Conservation (phyloP, 92 coral and sea anemone genomes). For the Galaxea fascicularis region DNA sequence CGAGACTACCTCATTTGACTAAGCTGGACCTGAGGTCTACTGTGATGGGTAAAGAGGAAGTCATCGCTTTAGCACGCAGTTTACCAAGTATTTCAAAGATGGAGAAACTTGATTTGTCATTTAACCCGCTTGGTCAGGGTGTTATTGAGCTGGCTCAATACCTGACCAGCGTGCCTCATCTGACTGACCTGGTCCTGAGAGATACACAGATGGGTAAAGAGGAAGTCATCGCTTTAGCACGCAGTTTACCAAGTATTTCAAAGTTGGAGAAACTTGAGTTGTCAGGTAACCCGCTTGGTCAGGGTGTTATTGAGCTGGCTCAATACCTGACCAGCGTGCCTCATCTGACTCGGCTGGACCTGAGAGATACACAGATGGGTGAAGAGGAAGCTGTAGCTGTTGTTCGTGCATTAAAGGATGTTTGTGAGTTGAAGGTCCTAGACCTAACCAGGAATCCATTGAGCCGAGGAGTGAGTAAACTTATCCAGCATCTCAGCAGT, state of each 20-base stretch:
- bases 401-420: background rate
- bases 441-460: background rate
- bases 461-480: conserved; percentile 16
- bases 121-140: background rate
- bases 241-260: background rate
- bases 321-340: background rate
- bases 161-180: background rate
- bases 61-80: background rate
- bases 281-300: background rate
- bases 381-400: background rate
- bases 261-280: background rate
- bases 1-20: background rate
- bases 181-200: background rate
- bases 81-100: background rate
- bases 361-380: background rate
- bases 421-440: background rate
- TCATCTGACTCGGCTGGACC: background rate
- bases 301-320: background rate
- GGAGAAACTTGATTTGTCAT: background rate
- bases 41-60: background rate
- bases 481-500: conserved; percentile 2
- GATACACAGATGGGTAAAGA: background rate
- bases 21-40: background rate
- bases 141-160: background rate
- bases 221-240: background rate